These are phyloP conservation scores for Patella vulgata DNA, from an alignment of 1,140 invertebrate genomes.

Conservation along the genomic window DNA sequence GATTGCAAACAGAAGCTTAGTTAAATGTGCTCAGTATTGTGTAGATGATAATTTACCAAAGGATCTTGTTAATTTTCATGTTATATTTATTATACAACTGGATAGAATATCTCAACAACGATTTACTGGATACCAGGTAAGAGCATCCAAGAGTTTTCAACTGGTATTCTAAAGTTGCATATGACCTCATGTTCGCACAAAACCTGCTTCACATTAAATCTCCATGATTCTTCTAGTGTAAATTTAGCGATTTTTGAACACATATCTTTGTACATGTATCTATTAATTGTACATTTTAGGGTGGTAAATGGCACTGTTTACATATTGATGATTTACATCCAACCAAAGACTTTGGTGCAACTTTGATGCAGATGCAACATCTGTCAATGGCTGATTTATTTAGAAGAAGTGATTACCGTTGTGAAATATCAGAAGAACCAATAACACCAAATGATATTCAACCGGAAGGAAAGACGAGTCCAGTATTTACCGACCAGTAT, in stretches of 20 bases:
- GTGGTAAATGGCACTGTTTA: constrained; percentile 56
- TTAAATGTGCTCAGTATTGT: constrained; percentile 56
- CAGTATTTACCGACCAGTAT: constrained; percentile 5
- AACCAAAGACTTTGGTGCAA: constrained; percentile 28
- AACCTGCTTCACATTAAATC: no score
- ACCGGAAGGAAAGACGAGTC: no score
- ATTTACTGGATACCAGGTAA: constrained; percentile 59
- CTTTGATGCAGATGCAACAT: constrained; percentile 33
- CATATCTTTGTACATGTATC: no score
- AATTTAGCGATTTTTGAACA: no score
- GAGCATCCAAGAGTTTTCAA: no score
- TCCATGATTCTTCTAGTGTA: no score
- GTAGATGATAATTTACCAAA: constrained; percentile 44
- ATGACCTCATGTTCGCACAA: no score
- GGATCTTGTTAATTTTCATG: constrained; percentile 23
- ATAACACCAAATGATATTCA: no score
- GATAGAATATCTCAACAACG: constrained; percentile 45
- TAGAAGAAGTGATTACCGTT: no score
- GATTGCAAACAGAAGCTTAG: constrained; percentile 47
- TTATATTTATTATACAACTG: constrained; percentile 57
- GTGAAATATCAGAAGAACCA: no score
- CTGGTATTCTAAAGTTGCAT: no score
- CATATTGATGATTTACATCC: constrained; percentile 59
- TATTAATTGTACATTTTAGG: no score
- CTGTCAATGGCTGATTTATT: constrained; percentile 34